Percentiles rank a stretch among this genome's conserved stretches.
Evolutionary conservation across 2,888 invertebrate genomes (phyloP).

Genomic region (Callyntrura sp.): DNA sequence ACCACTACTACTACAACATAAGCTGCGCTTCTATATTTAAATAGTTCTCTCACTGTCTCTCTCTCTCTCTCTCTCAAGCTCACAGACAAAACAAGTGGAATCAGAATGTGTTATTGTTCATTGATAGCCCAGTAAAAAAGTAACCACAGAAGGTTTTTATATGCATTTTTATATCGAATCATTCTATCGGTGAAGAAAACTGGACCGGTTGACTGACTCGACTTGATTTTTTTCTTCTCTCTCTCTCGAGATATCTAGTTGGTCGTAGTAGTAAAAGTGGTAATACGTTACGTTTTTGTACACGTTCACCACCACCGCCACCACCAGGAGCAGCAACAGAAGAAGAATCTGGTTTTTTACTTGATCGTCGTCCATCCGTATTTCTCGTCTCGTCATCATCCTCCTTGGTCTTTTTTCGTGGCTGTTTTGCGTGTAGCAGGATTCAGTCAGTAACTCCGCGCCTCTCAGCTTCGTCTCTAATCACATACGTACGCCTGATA

Average conservation of each 20-base stretch:
- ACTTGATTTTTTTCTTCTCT: conserved; percentile 41
- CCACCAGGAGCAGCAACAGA: conserved; percentile 1
- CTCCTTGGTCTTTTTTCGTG: conserved; percentile 23
- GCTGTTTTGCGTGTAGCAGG: background rate
- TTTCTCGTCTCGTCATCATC: conserved; percentile 43
- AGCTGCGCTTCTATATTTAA: background rate
- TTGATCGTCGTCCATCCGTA: conserved; percentile 56
- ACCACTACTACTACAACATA: no score
- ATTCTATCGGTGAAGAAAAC: conserved; percentile 51
- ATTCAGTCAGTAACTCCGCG: conserved; percentile 65
- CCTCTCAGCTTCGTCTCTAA: conserved; percentile 76
- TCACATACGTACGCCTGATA: conserved; percentile 79
- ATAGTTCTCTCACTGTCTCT: background rate
- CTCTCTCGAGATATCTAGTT: background rate
- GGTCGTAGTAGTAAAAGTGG: background rate
- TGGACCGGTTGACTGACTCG: conserved; percentile 67
- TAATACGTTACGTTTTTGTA: background rate
- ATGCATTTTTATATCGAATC: conserved; percentile 31
- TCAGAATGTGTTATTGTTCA: conserved; percentile 25
- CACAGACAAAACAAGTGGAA: conserved; percentile 46
- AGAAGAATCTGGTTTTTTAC: conserved; percentile 51
- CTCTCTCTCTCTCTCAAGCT: background rate
- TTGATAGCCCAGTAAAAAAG: conserved; percentile 40
- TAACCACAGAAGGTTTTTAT: conserved; percentile 21
- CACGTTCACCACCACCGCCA: background rate